phyloP scores from a whole-genome alignment of 2,113 vertebrate genomes.

The Pollachius pollachius region DNA sequence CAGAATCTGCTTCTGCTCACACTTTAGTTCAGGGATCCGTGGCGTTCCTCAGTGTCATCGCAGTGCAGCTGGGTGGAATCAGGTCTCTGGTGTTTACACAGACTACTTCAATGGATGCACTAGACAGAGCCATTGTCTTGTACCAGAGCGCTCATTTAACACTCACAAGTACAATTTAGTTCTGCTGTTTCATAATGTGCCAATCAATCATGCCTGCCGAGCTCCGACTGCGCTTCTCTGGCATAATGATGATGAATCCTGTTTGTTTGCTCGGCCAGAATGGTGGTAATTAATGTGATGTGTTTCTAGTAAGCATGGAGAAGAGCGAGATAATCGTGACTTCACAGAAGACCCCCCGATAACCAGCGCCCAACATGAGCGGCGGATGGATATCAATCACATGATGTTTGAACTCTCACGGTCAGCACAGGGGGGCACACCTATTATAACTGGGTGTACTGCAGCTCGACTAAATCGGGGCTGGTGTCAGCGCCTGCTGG shows the following conservation, averaged over 20 bases:
- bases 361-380: conserved; percentile 61
- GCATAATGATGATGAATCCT: conserved; percentile 11
- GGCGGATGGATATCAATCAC: conserved; percentile 59
- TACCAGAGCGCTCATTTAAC: conserved; percentile 44
- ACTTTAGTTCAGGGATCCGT: conserved; percentile 82
- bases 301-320: conserved; percentile 23
- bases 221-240: conserved; percentile 40
- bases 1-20: conserved; percentile 65
- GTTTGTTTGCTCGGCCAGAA: not conserved
- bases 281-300: conserved; percentile 11
- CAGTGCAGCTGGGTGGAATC: conserved; percentile 51
- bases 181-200: conserved; percentile 32
- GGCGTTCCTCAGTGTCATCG: conserved; percentile 66
- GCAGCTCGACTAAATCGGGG: conserved; percentile 79
- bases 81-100: conserved; percentile 54
- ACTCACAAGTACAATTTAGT: conserved; percentile 53
- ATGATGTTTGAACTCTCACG: conserved; percentile 63
- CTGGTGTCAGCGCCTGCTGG: conserved; percentile 73
- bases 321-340: conserved; percentile 22
- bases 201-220: not conserved
- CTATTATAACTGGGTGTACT: conserved; percentile 83
- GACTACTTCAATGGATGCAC: conserved; percentile 69
- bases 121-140: conserved; percentile 64
- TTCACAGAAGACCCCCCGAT: conserved; percentile 43
- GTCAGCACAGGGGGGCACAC: conserved; percentile 60